These are phyloP conservation scores for Xestia rhomboidea DNA, from an alignment of 2,888 invertebrate genomes.

Conservation along the genomic window DNA sequence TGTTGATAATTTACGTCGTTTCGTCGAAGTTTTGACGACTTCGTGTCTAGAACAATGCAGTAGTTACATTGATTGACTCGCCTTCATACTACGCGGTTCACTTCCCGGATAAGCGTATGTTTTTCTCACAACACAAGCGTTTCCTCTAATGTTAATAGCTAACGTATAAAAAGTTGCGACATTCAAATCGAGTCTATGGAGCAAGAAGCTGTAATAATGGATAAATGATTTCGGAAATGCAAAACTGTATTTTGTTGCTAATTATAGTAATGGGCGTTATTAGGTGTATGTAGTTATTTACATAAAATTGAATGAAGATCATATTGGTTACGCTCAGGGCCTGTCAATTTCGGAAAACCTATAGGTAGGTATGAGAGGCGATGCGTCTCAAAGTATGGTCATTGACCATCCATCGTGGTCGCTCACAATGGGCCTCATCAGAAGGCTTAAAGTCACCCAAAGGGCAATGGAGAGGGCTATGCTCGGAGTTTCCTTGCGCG, in stretches of 20 bases:
- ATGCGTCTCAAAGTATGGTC: not conserved
- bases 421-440: no score
- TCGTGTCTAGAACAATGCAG: slow-evolving; percentile 70
- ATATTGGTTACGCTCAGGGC: not conserved
- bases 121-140: slow-evolving; percentile 76
- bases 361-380: not conserved
- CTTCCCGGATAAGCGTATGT: slow-evolving; percentile 75
- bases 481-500: no score
- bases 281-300: not conserved
- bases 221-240: slow-evolving; percentile 63
- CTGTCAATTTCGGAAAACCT: not conserved
- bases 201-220: slow-evolving; percentile 48
- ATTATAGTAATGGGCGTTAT: slow-evolving; percentile 11
- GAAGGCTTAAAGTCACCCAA: no score
- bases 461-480: no score
- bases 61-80: slow-evolving; percentile 67
- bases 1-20: slow-evolving; percentile 66
- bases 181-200: slow-evolving; percentile 61
- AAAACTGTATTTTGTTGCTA: slow-evolving; percentile 32
- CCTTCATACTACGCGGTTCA: slow-evolving; percentile 53
- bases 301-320: not conserved
- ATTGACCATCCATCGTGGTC: not conserved
- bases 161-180: slow-evolving; percentile 61
- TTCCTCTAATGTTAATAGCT: slow-evolving; percentile 71
- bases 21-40: slow-evolving; percentile 70